Percentiles rank a stretch among this genome's conserved stretches.
These are phyloP conservation scores for Heliconius melpomene DNA, from an alignment of 1,140 invertebrate genomes.

Conservation along the genomic window DNA sequence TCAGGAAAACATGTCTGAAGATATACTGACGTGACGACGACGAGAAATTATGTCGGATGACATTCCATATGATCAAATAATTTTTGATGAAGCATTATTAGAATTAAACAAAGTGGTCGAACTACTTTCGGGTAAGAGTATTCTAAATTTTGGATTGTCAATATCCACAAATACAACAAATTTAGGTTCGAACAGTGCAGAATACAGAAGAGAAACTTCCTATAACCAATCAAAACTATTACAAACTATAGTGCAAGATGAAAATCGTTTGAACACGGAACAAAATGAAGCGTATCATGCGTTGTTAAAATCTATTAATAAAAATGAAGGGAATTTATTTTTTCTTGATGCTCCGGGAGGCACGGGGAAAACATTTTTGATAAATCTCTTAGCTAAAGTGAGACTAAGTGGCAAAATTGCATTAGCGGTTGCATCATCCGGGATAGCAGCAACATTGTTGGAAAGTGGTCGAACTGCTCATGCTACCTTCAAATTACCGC, in stretches of 20 bases:
- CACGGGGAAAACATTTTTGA: conserved; percentile 33
- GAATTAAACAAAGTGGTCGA: conserved; percentile 48
- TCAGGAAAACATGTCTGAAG: conserved; percentile 47
- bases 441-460: conserved; percentile 76
- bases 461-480: conserved; percentile 80
- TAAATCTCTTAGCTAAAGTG: conserved; percentile 50
- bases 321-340: conserved; percentile 38
- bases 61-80: conserved; percentile 46
- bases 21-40: conserved; percentile 45
- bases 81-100: conserved; percentile 50
- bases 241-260: conserved; percentile 46
- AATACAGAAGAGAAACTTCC: conserved; percentile 45
- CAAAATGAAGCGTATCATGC: conserved; percentile 39
- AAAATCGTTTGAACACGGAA: conserved; percentile 41
- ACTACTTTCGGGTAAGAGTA: conserved; percentile 45
- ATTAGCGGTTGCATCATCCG: conserved; percentile 77
- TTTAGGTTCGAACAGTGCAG: conserved; percentile 37
- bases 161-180: conserved; percentile 42
- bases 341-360: conserved; percentile 28
- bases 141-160: conserved; percentile 32
- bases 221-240: conserved; percentile 48
- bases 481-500: conserved; percentile 74
- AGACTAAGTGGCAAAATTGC: conserved; percentile 63
- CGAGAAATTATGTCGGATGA: conserved; percentile 43
- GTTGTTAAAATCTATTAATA: conserved; percentile 39